A percentile compares a stretch with the other conserved stretches of the same genome.
Evolutionary conservation across 2,797 vertebrate genomes (phyloP).

Genomic region (Schizothorax lantsangensis): DNA sequence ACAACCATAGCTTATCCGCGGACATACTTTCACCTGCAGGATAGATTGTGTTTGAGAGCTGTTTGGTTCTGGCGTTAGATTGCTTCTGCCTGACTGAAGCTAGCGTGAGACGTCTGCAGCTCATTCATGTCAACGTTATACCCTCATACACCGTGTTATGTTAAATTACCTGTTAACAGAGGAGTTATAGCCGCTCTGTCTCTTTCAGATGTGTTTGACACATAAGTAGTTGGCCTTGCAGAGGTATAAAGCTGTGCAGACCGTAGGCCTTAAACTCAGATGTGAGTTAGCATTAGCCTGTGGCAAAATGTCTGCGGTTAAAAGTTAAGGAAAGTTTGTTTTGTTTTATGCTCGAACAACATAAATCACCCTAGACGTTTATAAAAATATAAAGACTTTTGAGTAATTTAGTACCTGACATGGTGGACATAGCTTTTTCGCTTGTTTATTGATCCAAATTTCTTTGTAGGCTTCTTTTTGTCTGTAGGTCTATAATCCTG

Average conservation of each 20-base stretch:
- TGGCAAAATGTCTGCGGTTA: not conserved
- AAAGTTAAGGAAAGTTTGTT: not conserved
- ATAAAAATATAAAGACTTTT: not conserved
- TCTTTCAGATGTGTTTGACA: not conserved
- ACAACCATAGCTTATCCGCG: constrained; percentile 22
- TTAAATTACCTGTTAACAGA: constrained; percentile 16
- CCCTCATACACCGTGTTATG: not conserved
- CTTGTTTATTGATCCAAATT: not conserved
- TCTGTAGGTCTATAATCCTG: not conserved
- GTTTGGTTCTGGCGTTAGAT: constrained; percentile 1
- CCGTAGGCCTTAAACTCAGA: not conserved
- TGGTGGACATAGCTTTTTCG: not conserved
- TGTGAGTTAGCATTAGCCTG: not conserved
- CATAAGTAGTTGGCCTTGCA: not conserved
- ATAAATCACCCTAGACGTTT: not conserved
- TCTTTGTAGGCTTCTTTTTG: not conserved
- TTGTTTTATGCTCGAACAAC: not conserved
- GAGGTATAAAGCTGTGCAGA: not conserved
- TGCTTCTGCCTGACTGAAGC: constrained; percentile 1
- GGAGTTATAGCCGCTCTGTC: not conserved
- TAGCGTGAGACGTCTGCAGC: not conserved
- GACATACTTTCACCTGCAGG: not conserved
- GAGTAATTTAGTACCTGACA: not conserved
- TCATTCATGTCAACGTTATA: not conserved
- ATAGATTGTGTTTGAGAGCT: constrained; percentile 19